Evolutionary conservation across 2,113 vertebrate species (phyloP).

Genomic region (Burhinus bistriatus): DNA sequence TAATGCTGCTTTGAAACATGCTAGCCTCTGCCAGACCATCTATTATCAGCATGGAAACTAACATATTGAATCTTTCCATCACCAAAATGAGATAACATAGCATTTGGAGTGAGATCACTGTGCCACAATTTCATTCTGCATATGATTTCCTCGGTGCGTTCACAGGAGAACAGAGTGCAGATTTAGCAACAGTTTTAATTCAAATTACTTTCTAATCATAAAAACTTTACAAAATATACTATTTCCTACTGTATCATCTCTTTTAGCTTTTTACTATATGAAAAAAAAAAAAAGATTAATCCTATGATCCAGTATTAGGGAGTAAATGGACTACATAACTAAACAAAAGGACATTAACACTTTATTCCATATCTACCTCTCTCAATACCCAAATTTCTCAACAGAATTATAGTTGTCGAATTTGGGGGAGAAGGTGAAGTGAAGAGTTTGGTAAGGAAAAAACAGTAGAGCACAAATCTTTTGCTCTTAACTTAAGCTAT

Average conservation of each 20-base stretch:
- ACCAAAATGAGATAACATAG: background rate
- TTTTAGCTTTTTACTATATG: background rate
- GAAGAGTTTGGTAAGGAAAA: background rate
- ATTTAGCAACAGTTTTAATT: background rate
- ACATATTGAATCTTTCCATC: background rate
- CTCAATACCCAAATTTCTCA: background rate
- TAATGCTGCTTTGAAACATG: background rate
- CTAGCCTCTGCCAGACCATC: background rate
- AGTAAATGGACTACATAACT: background rate
- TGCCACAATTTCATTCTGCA: background rate
- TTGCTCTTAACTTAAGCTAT: background rate
- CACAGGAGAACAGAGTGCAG: background rate
- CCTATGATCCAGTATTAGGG: background rate
- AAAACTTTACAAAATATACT: background rate
- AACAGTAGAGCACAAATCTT: background rate
- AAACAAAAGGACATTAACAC: background rate
- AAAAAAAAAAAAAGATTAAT: background rate
- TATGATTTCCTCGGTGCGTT: background rate
- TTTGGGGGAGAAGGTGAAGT: rapidly evolving
- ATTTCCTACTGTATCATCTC: background rate
- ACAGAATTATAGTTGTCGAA: background rate
- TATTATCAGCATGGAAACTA: background rate
- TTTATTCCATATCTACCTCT: background rate
- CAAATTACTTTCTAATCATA: background rate
- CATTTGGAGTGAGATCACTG: background rate